Evolutionary conservation across 1,140 invertebrate species (phyloP), one percentile per base, ranked within the genome.

Genomic region (Heliconius himera): DNA sequence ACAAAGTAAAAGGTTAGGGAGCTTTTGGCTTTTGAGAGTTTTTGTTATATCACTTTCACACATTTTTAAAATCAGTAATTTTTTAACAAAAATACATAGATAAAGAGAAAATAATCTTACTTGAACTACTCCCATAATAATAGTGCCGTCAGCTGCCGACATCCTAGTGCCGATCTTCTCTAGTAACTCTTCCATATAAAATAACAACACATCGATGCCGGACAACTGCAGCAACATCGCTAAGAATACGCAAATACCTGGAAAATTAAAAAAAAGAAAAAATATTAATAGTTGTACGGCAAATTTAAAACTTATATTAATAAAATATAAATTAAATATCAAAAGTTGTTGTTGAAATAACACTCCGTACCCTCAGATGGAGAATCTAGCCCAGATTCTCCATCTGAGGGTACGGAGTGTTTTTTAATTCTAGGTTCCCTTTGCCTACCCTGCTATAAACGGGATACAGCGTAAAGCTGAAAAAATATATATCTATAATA

Each of bases 181-280:
- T 96, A 98, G 87, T 96, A 98, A 79, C 51, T 93, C 91, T 76
- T 97, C 96, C 80, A 97, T 96, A 87, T 97, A 98, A 91, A 98
- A 98, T 49, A 98, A 94, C 1, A 98, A 96, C 6, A 97, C 97
- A 88, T 98, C 98, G 80, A 97, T 97, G 11, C 98, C 98, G 0
- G 96, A 97, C 8, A 98, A 89, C 88, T 98, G 97, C 83, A 97
- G 96, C 83, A 97, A 96, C 78, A 96, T 92, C 78, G 97, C 96
- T 72, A 98, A 92, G 36, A 96, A 96, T 70, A 97, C 95, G 8
- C 96, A 96, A 70, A 97, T 96, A 26, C 92, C 92, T 94, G 82
- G 2, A 74, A 78, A 74, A 79, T 56, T 41, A 11, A 49, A 13
- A 51, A 51, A 51, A 51, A 3, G n/a, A 20, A 18, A 49, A 5